Base-by-base conservation (phyloP, 2,888 invertebrate species). In the Falcaria lacertinaria region DNA sequence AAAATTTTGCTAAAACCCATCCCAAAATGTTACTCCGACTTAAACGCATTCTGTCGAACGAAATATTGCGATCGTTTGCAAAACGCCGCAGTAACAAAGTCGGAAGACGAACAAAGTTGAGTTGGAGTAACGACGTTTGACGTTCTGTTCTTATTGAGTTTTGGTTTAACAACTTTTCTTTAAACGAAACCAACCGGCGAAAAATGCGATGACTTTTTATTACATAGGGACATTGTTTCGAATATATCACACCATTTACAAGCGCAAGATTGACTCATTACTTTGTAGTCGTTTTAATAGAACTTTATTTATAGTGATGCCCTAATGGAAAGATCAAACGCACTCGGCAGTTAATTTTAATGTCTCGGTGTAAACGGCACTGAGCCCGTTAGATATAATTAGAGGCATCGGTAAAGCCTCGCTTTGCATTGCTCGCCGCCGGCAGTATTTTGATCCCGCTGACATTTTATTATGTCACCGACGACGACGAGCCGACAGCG, bases 241-340 rank as follows among this genome's bases (percentile, higher is more conserved):
- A 67, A 28, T 28, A 25, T 37, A 64, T 59, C 60, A 59, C 51
- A 52, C 52, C 60, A 62, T 64, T 66, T 68, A 52, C 57, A 61
- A 44, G 43, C 41, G 52, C 53, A 47, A 54, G 65, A 84, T 82
- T 78, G 80, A 80, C 75, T 81, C 77, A 82, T 78, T 74, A 76
- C 74, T 62, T 68, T 62, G 66, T 71, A 63, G 60, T 74, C 60
- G 74, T 83, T 84, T 81, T 80, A 76, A 74, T 74, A 69, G 68
- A 71, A 69, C 65, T 69, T 66, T 84, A 84, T 87, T 83, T 86
- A 85, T 80, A 85, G 83, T 63, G 61, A 60, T 74, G 74, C 72
- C 73, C 80, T 88, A 87, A 87, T 87, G 87, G 85, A 87, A 88
- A 89, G 88, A 89, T 89, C 88, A 89, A 88, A 89, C 76, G 86